Evolutionary conservation across 2,888 invertebrate genomes (phyloP), one percentile per base, ranked within the genome.

Genomic region (Polylopha cassiicola): DNA sequence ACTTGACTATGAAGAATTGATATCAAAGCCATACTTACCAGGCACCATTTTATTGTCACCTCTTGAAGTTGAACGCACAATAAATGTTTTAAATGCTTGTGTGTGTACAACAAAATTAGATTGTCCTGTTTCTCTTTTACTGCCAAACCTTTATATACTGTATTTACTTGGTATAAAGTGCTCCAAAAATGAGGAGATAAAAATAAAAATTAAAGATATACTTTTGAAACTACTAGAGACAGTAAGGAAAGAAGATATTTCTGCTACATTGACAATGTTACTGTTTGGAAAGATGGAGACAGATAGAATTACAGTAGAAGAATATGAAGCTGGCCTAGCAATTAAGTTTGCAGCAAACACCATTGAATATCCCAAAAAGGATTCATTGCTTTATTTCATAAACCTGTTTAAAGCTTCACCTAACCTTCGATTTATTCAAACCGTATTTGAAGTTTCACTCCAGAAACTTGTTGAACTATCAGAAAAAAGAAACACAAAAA

Each of bases 91-190:
- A 13, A 68, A 85, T 69, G 66, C 73, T 2, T 74, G 71, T 61
- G 53, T 73, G 10, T 65, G 57, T 50, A 57, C 59, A 8, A 48
- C 57, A 4, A 71, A 73, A 50, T 41, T 73, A 32, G 57, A 73
- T 9, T 69, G 82, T 50, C 75, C 86, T 6, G 43, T 63, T 22
- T 42, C 59, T 27, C 51, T 81, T 24, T 46, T 89, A 38, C 57
- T 52, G 27, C 69, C 79, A 28, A 77, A 86, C 50, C 46, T 87
- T 17, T 65, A 69, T 48, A 50, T 86, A 11, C 55, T 89, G 17
- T 88, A 85, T 54, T 50, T 66, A 32, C 62, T 89, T 37, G 70
- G 75, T 55, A 42, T 63, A 3, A 70, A 61, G 44, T 79, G 70
- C 65, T 71, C 56, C 36, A 73, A 67, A 50, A 62, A 61, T 53